Evolutionary conservation across 2,113 vertebrate genomes (phyloP), one percentile per base, ranked within the genome.

Genomic region (Hyla sarda): DNA sequence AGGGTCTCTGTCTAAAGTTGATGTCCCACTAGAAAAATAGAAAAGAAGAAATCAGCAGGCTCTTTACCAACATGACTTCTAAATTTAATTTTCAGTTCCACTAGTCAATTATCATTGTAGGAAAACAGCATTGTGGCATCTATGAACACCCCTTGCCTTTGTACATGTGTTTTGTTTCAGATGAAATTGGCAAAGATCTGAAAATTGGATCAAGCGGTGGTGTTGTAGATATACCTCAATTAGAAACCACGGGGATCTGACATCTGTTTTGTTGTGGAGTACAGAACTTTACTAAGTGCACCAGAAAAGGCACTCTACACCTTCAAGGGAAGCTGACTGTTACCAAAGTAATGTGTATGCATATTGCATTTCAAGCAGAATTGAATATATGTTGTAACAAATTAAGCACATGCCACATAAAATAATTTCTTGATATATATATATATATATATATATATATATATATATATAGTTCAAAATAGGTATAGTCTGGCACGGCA

Each of bases 11-110:
- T 73, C 41, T 45, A 45, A 45, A 13, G 21, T 47, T 73, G 72
- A 25, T 48, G 72, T 48, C 41, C n/a, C 41, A 48, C 72, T 74
- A 74, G n/a, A 48, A 23, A 77, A 75, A 77, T 3, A 21, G 9
- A 48, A 48, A 41, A 10, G 28, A 54, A 77, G 16, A 54, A 52
- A 21, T 25, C 74, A 52, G 47, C 48, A 54, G 14, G 25, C 4
- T 50, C 11, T 52, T 77, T 54, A 76, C 25, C 47, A 12, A 50
- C 47, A 77, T 54, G 48, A 77, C 47, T 54, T 32, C 47, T 52
- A 54, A 54, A 77, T 77, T 54, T 1, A 54, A 54, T 58, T 78
- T 56, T 78, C 52, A 78, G 50, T 34, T 34, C 76, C 34, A 14
- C 50, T 34, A 13, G 23, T 74, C 12, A 78, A 78, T 58, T 78